These are phyloP conservation scores for Allophyes oxyacanthae DNA, from an alignment of 2,888 invertebrate genomes.

Conservation along the genomic window DNA sequence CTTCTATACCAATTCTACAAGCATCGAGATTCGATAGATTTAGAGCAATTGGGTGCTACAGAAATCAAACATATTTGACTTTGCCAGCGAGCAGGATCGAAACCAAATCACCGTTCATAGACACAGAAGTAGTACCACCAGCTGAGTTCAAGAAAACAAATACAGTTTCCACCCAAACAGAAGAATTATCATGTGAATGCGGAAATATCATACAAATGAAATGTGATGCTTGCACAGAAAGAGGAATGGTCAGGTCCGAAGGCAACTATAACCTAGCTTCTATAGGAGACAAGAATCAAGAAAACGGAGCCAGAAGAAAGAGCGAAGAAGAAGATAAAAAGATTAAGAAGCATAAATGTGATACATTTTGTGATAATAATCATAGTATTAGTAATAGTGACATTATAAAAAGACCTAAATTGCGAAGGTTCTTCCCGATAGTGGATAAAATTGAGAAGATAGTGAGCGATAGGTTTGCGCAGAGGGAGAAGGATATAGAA, in stretches of 20 bases:
- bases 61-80: slow-evolving; percentile 84
- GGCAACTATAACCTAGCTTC: slow-evolving; percentile 75
- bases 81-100: slow-evolving; percentile 81
- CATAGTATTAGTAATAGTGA: slow-evolving; percentile 67
- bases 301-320: slow-evolving; percentile 71
- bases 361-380: slow-evolving; percentile 71
- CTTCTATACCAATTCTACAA: slow-evolving; percentile 86
- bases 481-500: slow-evolving; percentile 72
- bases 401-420: slow-evolving; percentile 81
- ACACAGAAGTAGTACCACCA: slow-evolving; percentile 69
- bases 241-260: slow-evolving; percentile 81
- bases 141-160: slow-evolving; percentile 76
- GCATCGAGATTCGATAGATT: slow-evolving; percentile 85
- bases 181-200: slow-evolving; percentile 77
- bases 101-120: slow-evolving; percentile 77
- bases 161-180: slow-evolving; percentile 81
- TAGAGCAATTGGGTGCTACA: slow-evolving; percentile 83
- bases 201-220: slow-evolving; percentile 69
- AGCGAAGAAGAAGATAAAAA: slow-evolving; percentile 73
- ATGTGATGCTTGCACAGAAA: slow-evolving; percentile 67
- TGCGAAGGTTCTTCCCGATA: slow-evolving; percentile 77
- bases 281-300: slow-evolving; percentile 27
- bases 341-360: slow-evolving; percentile 86
- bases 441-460: slow-evolving; percentile 79
- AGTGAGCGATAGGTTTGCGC: slow-evolving; percentile 72